phyloP scores from a whole-genome alignment of 2,888 invertebrate genomes.

The Craniophora ligustri region DNA sequence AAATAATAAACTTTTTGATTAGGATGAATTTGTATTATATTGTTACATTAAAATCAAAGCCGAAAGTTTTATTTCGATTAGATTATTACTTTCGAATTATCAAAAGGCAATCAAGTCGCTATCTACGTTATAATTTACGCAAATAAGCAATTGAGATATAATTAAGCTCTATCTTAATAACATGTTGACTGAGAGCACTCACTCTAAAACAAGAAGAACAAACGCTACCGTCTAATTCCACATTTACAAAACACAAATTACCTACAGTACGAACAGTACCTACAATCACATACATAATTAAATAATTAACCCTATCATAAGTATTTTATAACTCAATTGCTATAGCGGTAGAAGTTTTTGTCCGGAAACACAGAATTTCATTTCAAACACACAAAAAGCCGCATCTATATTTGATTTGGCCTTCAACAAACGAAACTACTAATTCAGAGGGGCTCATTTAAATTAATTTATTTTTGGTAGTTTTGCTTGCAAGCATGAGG shows the following conservation, averaged over 20 bases:
- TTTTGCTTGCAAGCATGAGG: conserved; percentile 42
- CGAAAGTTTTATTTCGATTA: too few relatives aligned
- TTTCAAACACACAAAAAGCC: conserved; percentile 32
- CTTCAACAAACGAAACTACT: conserved; percentile 45
- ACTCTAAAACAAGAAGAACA: conserved; percentile 25
- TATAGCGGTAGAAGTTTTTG: conserved; percentile 36
- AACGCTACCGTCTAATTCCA: conserved; percentile 28
- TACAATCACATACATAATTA: too few relatives aligned
- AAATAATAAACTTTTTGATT: too few relatives aligned
- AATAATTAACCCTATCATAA: conserved; percentile 51
- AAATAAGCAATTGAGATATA: conserved; percentile 26
- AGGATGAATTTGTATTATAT: too few relatives aligned
- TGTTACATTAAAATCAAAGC: too few relatives aligned
- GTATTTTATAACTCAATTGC: conserved; percentile 48
- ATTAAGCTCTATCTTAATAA: conserved; percentile 33
- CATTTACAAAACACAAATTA: conserved; percentile 41
- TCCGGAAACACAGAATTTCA: conserved; percentile 41
- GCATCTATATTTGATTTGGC: conserved; percentile 48
- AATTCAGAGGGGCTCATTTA: conserved; percentile 43
- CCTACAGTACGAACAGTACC: conserved; percentile 30
- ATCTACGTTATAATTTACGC: too few relatives aligned
- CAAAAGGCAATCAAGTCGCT: too few relatives aligned
- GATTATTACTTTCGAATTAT: too few relatives aligned
- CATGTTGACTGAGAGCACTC: conserved; percentile 18
- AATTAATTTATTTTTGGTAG: conserved; percentile 55